Percentiles rank a stretch among this genome's conserved stretches.
phyloP scores from a whole-genome alignment of 2,888 invertebrate genomes.

The Aphodius sticticus region DNA sequence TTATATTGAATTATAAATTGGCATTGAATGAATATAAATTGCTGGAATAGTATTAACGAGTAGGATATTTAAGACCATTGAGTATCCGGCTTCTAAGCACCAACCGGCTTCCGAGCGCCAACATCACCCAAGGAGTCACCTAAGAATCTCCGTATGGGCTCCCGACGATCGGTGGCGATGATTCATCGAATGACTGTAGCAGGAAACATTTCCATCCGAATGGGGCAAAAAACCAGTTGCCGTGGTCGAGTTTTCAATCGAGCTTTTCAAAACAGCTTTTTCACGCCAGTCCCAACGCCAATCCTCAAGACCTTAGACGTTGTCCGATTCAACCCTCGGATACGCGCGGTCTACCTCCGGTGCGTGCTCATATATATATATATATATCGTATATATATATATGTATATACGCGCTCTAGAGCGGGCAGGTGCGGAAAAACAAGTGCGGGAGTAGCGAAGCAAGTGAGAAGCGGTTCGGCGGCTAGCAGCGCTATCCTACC shows the following conservation, averaged over 20 bases:
- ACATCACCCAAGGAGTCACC: background rate
- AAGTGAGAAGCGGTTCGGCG: conserved; percentile 38
- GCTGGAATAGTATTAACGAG: background rate
- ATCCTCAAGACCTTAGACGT: background rate
- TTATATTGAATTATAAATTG: background rate
- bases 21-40: background rate
- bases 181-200: background rate
- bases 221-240: background rate
- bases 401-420: background rate
- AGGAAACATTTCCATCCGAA: conserved; percentile 4
- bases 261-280: background rate
- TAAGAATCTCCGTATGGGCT: background rate
- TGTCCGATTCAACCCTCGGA: background rate
- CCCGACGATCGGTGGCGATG: background rate
- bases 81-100: background rate
- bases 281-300: background rate
- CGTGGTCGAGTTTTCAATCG: background rate
- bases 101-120: background rate
- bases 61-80: background rate
- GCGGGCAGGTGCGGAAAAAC: conserved; percentile 33
- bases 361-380: background rate
- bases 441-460: conserved; percentile 47
- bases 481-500: conserved; percentile 44
- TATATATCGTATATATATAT: too few species aligned
- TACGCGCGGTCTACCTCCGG: background rate